A percentile compares a stretch with the other conserved stretches of the same genome.
Conservation (phyloP, 2,888 invertebrate species). For the Adela reaumurella region DNA sequence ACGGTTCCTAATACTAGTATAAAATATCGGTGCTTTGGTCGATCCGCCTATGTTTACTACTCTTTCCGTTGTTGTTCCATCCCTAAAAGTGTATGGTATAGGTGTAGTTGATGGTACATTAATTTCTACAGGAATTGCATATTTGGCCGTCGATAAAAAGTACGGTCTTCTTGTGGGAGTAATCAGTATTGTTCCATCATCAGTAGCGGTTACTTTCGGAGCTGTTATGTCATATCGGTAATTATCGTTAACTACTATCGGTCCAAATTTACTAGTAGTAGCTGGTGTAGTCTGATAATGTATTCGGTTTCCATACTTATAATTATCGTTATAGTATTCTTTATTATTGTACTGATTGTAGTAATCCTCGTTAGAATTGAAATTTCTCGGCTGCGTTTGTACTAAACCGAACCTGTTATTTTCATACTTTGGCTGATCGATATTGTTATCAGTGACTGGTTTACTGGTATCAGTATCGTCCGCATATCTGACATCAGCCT, state of each 20-base stretch:
- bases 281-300: constrained; percentile 15
- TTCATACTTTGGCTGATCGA: constrained; percentile 7
- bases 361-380: constrained; percentile 17
- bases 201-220: constrained; percentile 16
- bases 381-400: not conserved
- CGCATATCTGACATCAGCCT: constrained; percentile 63
- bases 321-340: constrained; percentile 32
- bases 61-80: constrained; percentile 20
- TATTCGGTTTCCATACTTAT: constrained; percentile 26
- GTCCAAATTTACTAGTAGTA: constrained; percentile 7
- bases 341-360: constrained; percentile 25
- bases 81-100: constrained; percentile 11
- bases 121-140: constrained; percentile 18
- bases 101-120: constrained; percentile 22
- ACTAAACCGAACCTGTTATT: too few relatives aligned
- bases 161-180: constrained; percentile 2
- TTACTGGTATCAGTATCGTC: constrained; percentile 29
- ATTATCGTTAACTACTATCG: constrained; percentile 7
- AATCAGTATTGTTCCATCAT: constrained; percentile 16
- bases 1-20: constrained; percentile 24
- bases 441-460: constrained; percentile 16
- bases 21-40: constrained; percentile 20
- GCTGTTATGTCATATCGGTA: constrained; percentile 5
- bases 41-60: constrained; percentile 25
- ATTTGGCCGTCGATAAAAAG: constrained; percentile 7